phyloP scores from a whole-genome alignment of 2,113 vertebrate species.

The Seriola aureovittata region DNA sequence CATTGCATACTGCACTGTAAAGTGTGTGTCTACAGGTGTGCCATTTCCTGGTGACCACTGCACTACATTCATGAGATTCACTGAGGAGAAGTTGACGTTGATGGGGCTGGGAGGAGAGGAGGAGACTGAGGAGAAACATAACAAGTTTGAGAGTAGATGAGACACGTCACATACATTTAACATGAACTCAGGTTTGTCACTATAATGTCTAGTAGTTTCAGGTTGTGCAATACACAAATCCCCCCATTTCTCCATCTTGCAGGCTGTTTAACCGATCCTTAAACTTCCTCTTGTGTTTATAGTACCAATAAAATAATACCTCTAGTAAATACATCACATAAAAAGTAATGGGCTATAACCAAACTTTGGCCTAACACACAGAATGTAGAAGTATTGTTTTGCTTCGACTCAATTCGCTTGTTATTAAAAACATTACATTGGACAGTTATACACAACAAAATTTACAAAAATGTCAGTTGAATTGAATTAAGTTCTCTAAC shows the following conservation, averaged over 20 bases:
- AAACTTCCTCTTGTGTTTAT: slow-evolving; percentile 5
- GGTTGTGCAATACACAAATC: not conserved
- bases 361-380: not conserved
- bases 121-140: slow-evolving; percentile 38
- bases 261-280: too few species aligned
- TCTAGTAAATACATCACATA: not conserved
- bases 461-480: not conserved
- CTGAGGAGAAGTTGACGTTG: slow-evolving; percentile 87
- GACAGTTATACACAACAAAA: not conserved
- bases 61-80: slow-evolving; percentile 90
- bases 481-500: not conserved
- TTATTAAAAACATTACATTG: slow-evolving; percentile 20
- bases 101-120: slow-evolving; percentile 67
- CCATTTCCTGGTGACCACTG: slow-evolving; percentile 86
- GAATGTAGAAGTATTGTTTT: not conserved
- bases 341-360: not conserved
- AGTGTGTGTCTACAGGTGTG: slow-evolving; percentile 74
- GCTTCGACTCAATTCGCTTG: not conserved
- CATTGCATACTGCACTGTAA: slow-evolving; percentile 91
- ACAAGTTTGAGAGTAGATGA: not conserved
- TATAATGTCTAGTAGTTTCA: not conserved
- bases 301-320: not conserved
- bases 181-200: not conserved
- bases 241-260: not conserved
- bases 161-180: not conserved